phyloP scores from a whole-genome alignment of 2,888 invertebrate genomes.

The Cheilosia urbana region DNA sequence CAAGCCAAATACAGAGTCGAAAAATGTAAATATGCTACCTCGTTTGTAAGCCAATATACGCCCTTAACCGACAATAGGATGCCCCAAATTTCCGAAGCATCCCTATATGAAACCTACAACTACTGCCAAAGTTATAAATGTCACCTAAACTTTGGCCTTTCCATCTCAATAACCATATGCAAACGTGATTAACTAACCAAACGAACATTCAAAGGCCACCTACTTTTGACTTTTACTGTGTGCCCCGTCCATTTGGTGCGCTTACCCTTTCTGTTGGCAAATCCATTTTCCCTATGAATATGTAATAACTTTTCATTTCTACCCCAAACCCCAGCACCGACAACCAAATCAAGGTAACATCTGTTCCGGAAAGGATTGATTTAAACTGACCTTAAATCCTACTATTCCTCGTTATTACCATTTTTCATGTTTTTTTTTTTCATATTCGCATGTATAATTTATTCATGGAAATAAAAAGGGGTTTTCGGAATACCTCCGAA shows the following conservation, averaged over 20 bases:
- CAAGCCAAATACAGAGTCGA: no score
- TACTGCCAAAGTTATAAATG: neutral
- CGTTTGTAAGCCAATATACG: neutral
- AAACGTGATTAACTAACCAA: conserved; percentile 3
- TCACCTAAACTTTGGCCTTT: neutral
- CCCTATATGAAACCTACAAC: neutral
- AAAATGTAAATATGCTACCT: no score
- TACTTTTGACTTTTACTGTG: conserved; percentile 9
- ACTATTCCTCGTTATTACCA: conserved; percentile 28
- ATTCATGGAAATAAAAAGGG: conserved; percentile 65
- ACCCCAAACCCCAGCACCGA: conserved; percentile 8
- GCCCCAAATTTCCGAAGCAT: neutral
- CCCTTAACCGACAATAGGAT: neutral
- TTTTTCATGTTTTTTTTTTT: conserved; percentile 30
- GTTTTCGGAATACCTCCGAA: conserved; percentile 16
- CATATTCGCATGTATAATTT: conserved; percentile 51
- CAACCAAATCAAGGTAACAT: conserved; percentile 52
- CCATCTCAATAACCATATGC: neutral
- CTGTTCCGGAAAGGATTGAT: conserved; percentile 66
- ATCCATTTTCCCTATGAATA: conserved; percentile 61
- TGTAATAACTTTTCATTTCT: conserved; percentile 61
- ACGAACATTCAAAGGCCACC: neutral
- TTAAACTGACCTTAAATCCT: conserved; percentile 39
- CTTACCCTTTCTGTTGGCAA: conserved; percentile 12
- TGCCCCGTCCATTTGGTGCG: neutral